Conservation (phyloP, 2,888 invertebrate genomes). For the Dendrolimus pini region DNA sequence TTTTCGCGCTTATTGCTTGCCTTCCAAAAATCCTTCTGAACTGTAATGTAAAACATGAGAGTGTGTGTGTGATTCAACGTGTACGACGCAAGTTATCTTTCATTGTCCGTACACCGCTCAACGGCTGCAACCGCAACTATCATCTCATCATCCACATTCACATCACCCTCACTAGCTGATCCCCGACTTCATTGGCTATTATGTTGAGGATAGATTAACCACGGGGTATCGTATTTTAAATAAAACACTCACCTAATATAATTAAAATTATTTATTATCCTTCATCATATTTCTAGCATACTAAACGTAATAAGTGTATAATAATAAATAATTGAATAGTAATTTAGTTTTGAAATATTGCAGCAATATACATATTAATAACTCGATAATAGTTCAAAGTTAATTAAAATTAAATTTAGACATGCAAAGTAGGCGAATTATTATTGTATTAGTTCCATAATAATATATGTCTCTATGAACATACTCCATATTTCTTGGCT, state of each 20-base stretch:
- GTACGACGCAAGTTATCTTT: too few relatives aligned
- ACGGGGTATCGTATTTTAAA: constrained; percentile 8
- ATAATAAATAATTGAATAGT: constrained; percentile 77
- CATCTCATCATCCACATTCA: too few relatives aligned
- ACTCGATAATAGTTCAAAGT: constrained; percentile 61
- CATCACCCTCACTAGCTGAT: too few relatives aligned
- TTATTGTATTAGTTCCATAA: constrained; percentile 67
- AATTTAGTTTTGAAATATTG: constrained; percentile 73
- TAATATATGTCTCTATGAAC: constrained; percentile 43
- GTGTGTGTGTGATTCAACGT: too few relatives aligned
- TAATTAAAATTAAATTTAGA: constrained; percentile 49
- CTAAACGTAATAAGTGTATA: constrained; percentile 79
- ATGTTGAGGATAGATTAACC: too few relatives aligned
- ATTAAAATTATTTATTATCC: constrained; percentile 79
- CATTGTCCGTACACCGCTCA: too few relatives aligned
- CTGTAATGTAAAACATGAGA: too few relatives aligned
- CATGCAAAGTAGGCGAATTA: constrained; percentile 70
- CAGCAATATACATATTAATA: constrained; percentile 70
- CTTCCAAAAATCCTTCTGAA: too few relatives aligned
- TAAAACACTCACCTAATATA: constrained; percentile 71
- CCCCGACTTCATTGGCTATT: too few relatives aligned
- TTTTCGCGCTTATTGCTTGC: too few relatives aligned
- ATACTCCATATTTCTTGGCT: constrained; percentile 35
- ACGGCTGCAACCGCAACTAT: too few relatives aligned
- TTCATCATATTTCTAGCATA: constrained; percentile 78